These are phyloP conservation scores for Microctenopoma steveboyesi DNA, from an alignment of 2,797 vertebrate species.

Conservation along the genomic window DNA sequence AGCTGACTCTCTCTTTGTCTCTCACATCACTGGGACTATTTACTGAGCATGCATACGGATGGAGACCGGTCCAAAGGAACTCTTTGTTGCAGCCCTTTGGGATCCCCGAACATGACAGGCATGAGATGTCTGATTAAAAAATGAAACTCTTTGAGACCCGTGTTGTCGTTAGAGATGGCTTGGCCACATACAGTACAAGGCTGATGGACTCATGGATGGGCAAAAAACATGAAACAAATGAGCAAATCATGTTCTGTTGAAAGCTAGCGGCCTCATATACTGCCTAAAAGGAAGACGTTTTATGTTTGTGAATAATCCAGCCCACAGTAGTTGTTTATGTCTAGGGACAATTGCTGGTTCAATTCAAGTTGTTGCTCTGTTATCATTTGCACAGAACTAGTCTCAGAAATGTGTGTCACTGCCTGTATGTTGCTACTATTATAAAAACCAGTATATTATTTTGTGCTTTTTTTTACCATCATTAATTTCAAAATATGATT, in stretches of 20 bases:
- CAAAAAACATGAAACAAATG: conserved; percentile 80
- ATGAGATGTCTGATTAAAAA: conserved; percentile 91
- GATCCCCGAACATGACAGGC: conserved; percentile 89
- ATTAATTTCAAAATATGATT: conserved; percentile 70
- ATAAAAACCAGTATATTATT: conserved; percentile 85
- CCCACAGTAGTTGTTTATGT: conserved; percentile 97
- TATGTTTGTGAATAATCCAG: conserved; percentile 99
- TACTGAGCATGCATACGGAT: conserved; percentile 97
- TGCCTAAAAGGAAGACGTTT: conserved; percentile 98
- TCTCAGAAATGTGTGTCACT: conserved; percentile 97
- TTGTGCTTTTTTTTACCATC: conserved; percentile 64
- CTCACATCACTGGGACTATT: conserved; percentile 96
- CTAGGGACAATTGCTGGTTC: conserved; percentile 99
- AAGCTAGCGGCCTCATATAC: conserved; percentile 97
- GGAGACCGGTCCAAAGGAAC: conserved; percentile 95
- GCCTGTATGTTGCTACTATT: conserved; percentile 98
- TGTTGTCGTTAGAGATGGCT: conserved; percentile 88
- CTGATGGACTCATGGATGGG: conserved; percentile 89
- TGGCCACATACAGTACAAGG: conserved; percentile 87
- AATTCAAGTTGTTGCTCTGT: conserved; percentile 99
- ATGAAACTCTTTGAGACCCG: conserved; percentile 68
- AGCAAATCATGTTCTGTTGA: conserved; percentile 92
- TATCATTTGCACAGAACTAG: conserved; percentile 99
- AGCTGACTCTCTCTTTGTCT: conserved; percentile 84
- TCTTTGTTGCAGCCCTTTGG: conserved; percentile 94